Evolutionary conservation across 2,113 vertebrate genomes (phyloP).

Genomic region (Oncorhynchus masou): DNA sequence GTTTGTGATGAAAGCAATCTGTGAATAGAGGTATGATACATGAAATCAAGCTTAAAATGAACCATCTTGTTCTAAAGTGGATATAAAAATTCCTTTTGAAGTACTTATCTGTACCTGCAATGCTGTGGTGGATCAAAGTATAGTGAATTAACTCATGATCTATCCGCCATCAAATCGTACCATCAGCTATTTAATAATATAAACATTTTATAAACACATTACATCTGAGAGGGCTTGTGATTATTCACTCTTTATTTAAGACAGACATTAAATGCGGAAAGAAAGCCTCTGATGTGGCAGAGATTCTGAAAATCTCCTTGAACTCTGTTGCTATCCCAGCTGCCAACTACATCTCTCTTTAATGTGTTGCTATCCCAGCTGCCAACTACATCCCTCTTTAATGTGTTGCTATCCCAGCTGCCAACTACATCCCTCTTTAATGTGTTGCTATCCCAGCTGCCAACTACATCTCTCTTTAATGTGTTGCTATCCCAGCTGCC

Average conservation of each 20-base stretch:
- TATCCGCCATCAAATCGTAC: too few relatives aligned
- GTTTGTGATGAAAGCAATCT: background rate
- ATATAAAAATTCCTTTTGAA: background rate
- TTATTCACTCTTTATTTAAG: constrained; percentile 12
- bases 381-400: constrained; percentile 12
- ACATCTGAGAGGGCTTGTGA: background rate
- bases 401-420: background rate
- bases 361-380: constrained; percentile 4
- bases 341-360: constrained; percentile 9
- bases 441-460: too few relatives aligned
- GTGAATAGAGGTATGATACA: background rate
- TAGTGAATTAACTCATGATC: background rate
- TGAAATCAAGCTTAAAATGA: background rate
- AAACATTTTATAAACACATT: constrained; percentile 20
- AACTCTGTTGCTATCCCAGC: constrained; percentile 5
- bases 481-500: too few relatives aligned
- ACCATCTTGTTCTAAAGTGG: background rate
- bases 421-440: too few relatives aligned
- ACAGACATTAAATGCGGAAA: constrained; percentile 11
- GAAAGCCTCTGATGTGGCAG: background rate
- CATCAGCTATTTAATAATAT: background rate
- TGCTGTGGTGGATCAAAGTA: background rate
- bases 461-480: too few relatives aligned
- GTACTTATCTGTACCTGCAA: background rate
- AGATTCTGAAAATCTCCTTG: constrained; percentile 1